Base-by-base conservation (phyloP, 2,888 invertebrate species). In the Chalcosyrphus nemorum region DNA sequence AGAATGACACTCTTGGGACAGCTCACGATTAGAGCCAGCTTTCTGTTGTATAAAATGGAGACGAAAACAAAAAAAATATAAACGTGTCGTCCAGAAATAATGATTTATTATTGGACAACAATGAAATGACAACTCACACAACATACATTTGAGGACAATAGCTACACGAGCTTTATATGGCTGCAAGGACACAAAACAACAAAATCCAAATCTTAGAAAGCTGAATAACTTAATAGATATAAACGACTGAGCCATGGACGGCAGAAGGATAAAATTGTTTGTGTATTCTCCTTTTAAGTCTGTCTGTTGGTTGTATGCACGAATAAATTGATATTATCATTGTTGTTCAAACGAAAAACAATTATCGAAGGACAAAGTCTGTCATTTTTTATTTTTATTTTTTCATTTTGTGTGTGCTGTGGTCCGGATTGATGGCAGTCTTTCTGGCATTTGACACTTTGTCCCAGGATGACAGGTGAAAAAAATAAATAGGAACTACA, bases 321-420 rank as follows among this genome's bases (percentile, higher is more conserved):
- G 61, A 61, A 66, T 80, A 66, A 80, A 61, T 80, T 59, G 50
- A 35, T 68, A 50, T 72, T 78, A 54, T 71, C 38, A 47, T 63
- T 35, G 35, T 52, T 76, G 71, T 76, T n/a, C 65, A 72, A 77
- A 77, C 52, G 61, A 61, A 77, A 77, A 72, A 71, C 71, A 72
- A 77, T 66, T 76, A 81, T 41, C 66, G 65, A 77, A 66, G 65
- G 59, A 82, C 77, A 54, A 52, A 17, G 13, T 21, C 32, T n/a
- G 21, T 35, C 2, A 9, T 29, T 6, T 32, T 32, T 32, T 9
- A 9, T 9, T 32, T 9, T 9, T 32, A 21, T 19, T 13, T 52
- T 59, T n/a, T n/a, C n/a, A n/a, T n/a, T n/a, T n/a, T n/a, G n/a
- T 43, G 24, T 29, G 13, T 27, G 15, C 6, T 56, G 6, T 41